phyloP scores from a whole-genome alignment of 2,888 invertebrate genomes.

The Caenorhabditis sulstoni region DNA sequence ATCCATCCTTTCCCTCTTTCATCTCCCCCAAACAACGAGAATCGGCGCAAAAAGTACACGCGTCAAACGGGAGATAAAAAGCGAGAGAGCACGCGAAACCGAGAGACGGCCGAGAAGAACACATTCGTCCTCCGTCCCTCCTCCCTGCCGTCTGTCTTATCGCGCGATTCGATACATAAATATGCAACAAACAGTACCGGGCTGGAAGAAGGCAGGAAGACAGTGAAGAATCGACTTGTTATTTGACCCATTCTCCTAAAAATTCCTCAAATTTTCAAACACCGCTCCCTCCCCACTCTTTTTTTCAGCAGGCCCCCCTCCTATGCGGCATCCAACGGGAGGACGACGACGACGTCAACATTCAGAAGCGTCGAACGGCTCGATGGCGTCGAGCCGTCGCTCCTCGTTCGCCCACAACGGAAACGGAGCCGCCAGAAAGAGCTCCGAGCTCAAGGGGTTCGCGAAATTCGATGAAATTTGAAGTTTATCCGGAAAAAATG shows the following conservation, averaged over 20 bases:
- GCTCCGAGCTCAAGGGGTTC: constrained; percentile 42
- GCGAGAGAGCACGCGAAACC: constrained; percentile 12
- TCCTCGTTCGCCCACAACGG: constrained; percentile 58
- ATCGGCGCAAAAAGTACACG: constrained; percentile 33
- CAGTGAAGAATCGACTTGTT: constrained; percentile 38
- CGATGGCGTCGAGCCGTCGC: constrained; percentile 45
- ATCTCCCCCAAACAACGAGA: constrained; percentile 27
- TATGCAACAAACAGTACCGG: constrained; percentile 52
- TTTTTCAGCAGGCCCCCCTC: neutral
- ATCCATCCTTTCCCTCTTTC: constrained; percentile 9
- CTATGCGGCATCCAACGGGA: constrained; percentile 44
- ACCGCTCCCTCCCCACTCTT: neutral
- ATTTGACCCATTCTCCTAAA: constrained; percentile 10
- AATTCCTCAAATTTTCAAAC: constrained; percentile 4
- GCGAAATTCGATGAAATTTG: no score
- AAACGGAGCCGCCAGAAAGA: constrained; percentile 31
- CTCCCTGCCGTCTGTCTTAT: constrained; percentile 44
- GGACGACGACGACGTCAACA: constrained; percentile 34
- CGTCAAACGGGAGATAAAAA: constrained; percentile 34
- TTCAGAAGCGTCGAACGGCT: constrained; percentile 52
- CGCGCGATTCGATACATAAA: constrained; percentile 44
- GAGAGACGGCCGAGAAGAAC: constrained; percentile 13
- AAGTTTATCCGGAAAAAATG: no score
- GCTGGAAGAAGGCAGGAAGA: neutral
- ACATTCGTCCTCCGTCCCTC: no score